These are phyloP conservation scores for Siniperca chuatsi DNA, from an alignment of 2,113 vertebrate genomes.

Conservation along the genomic window DNA sequence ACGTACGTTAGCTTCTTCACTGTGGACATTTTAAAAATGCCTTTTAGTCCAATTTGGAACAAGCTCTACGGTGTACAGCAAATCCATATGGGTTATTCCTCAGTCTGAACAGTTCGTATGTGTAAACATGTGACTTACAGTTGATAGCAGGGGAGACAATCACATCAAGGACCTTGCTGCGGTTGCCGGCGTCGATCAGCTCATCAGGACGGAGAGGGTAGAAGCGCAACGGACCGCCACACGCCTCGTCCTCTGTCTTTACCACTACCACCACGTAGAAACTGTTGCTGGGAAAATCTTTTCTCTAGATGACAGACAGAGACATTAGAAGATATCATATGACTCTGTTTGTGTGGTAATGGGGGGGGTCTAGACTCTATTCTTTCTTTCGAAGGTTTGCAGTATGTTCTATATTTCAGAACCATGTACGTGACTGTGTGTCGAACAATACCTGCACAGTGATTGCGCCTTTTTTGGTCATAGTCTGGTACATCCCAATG, in stretches of 20 bases:
- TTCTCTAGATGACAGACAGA: constrained; percentile 84
- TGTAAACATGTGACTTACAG: constrained; percentile 82
- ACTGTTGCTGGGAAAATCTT: constrained; percentile 95
- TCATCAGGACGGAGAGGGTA: constrained; percentile 91
- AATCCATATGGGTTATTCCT: not conserved
- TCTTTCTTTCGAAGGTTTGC: no score
- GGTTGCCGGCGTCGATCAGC: constrained; percentile 90
- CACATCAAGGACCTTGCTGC: constrained; percentile 92
- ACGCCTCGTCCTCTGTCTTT: constrained; percentile 96
- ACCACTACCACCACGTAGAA: constrained; percentile 98
- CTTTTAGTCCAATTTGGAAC: not conserved
- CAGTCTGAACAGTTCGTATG: not conserved
- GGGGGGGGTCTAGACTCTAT: no score
- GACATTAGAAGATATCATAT: not conserved
- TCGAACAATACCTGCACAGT: constrained; percentile 92
- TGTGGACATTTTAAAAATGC: not conserved
- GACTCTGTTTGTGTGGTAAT: not conserved
- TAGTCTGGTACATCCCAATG: constrained; percentile 98
- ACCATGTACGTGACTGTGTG: not conserved
- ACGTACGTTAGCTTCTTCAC: not conserved
- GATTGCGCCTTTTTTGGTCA: constrained; percentile 97
- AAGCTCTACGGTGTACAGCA: not conserved
- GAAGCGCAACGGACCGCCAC: constrained; percentile 90
- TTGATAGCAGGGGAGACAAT: constrained; percentile 90
- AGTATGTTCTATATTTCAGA: not conserved